Base-by-base conservation (phyloP, 2,797 vertebrate genomes). In the Heliangelus exortis region DNA sequence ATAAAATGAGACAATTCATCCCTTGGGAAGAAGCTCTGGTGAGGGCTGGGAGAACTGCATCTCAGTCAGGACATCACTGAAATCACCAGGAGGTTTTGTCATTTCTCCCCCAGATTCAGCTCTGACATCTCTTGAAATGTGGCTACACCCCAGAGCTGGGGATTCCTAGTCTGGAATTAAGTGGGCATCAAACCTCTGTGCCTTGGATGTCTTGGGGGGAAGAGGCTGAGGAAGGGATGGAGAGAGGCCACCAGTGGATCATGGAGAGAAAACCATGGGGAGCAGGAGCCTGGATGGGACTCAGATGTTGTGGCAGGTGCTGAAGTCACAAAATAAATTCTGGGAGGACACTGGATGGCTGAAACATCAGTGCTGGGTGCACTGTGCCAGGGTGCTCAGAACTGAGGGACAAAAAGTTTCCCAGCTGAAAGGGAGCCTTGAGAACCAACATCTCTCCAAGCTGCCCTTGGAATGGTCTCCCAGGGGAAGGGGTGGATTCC, bases 321-420 rank as follows among this genome's bases (percentile, higher is more conserved):
- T 68, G 48, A 73, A 33, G 20, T 61, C 10, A 1, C n/a, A 39
- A 63, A 36, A 53, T 10, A 47, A 57, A 10, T 9, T 2, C 50
- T 34, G 36, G 66, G 14, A 53, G n/a, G 25, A 7, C 7, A 43
- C 1, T 9, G 69, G 76, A 3, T 19, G 25, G 34, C 47, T 39
- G 4, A 36, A 82, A 33, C 0, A 0, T 15, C 41, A 62, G 19
- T 2, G 0, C 13, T 2, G 7, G 36, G 16, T 5, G 8, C 8
- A 10, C n/a, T 51, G 16, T 3, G 2, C 51, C 2, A 2, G 0
- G 8, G 63, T 6, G 13, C 39, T 72, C 41, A 36, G 22, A 39
- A n/a, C 2, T 0, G 26, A 26, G 23, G n/a, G 43, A 20, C 54
- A 67, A 48, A 1, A 4, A 22, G 39, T 43, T 61, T 51, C 53